Evolutionary conservation across 2,113 vertebrate genomes (phyloP).

Genomic region (Eurystomus gularis): DNA sequence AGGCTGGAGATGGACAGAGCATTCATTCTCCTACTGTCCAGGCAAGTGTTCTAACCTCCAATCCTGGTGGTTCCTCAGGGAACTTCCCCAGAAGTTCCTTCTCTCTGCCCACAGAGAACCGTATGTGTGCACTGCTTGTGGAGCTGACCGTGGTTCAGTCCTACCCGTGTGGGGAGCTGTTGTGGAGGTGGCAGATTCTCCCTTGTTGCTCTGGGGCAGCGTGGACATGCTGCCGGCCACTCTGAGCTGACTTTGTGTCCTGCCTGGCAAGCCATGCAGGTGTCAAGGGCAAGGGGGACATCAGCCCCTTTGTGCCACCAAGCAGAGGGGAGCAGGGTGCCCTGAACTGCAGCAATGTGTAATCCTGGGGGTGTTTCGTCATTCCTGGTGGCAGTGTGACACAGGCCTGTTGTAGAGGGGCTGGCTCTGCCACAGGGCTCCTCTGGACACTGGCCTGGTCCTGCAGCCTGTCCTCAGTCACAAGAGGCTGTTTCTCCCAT

Average conservation of each 20-base stretch:
- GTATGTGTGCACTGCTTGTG: not conserved
- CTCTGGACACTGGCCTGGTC: not conserved
- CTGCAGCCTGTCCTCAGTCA: not conserved
- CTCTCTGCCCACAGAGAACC: not conserved
- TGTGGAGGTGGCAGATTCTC: not conserved
- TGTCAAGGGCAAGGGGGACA: fast-evolving
- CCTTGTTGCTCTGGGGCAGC: not conserved
- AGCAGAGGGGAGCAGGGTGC: not conserved
- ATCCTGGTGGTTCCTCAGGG: not conserved
- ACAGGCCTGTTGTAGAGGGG: not conserved
- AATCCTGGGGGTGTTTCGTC: not conserved
- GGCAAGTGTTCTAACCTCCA: not conserved
- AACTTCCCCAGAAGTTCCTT: not conserved
- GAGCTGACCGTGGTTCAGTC: fast-evolving
- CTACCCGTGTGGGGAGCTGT: fast-evolving
- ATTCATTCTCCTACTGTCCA: not conserved
- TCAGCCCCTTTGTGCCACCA: not conserved
- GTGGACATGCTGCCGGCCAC: fast-evolving
- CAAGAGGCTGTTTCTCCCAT: not conserved
- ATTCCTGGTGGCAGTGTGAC: not conserved
- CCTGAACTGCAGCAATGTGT: not conserved
- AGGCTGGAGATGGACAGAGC: not conserved
- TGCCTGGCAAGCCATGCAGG: not conserved
- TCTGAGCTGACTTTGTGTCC: not conserved
- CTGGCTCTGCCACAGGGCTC: not conserved